Percentiles rank a stretch among this genome's conserved stretches.
phyloP scores from a whole-genome alignment of 2,888 invertebrate genomes.

The Unio delphinus region DNA sequence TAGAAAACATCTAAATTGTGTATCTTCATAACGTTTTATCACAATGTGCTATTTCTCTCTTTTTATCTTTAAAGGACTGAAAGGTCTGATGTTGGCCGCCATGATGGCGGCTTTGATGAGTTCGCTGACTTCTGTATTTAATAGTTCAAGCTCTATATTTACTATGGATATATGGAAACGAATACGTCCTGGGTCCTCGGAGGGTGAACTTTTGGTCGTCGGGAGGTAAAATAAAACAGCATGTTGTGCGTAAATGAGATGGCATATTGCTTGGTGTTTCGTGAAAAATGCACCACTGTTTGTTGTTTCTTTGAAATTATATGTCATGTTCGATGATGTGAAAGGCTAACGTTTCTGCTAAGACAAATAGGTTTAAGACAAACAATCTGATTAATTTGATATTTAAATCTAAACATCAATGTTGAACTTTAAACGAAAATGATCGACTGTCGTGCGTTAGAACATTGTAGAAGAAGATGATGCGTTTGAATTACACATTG shows the following conservation, averaged over 20 bases:
- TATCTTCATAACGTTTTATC: too few species aligned
- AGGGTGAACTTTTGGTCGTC: slow-evolving; percentile 67
- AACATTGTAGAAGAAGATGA: too few species aligned
- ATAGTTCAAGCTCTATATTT: slow-evolving; percentile 75
- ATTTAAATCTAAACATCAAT: too few species aligned
- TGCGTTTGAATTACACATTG: too few species aligned
- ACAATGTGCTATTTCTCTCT: not conserved
- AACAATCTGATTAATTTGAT: too few species aligned
- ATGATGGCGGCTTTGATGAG: slow-evolving; percentile 76
- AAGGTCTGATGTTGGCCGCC: slow-evolving; percentile 73
- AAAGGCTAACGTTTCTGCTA: not conserved
- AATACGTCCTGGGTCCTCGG: slow-evolving; percentile 54
- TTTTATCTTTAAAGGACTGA: slow-evolving; percentile 47
- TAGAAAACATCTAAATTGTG: too few species aligned
- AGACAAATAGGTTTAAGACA: too few species aligned
- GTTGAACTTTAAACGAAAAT: too few species aligned
- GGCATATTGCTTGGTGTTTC: slow-evolving; percentile 32
- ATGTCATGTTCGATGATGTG: not conserved
- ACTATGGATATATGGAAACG: slow-evolving; percentile 75
- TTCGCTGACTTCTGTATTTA: slow-evolving; percentile 75
- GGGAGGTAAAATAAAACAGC: slow-evolving; percentile 47
- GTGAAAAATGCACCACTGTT: slow-evolving; percentile 16
- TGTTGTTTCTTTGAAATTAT: too few species aligned
- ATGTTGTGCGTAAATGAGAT: not conserved
- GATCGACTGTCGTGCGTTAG: too few species aligned